Evolutionary conservation across 2,888 invertebrate genomes (phyloP).

Genomic region (Hemistola chrysoprasaria): DNA sequence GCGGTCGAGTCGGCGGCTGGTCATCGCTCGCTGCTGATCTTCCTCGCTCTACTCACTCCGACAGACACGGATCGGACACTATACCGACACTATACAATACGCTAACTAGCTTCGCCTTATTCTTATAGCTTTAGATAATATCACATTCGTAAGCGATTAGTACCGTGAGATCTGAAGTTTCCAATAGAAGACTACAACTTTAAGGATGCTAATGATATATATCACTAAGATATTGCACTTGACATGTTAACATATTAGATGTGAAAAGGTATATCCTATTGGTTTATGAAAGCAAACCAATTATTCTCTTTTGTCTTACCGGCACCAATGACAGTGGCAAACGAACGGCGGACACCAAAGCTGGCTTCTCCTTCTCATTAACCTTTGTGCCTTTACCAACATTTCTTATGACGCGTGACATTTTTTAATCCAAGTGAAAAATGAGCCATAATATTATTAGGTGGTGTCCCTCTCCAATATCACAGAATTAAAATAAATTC

Average conservation of each 20-base stretch:
- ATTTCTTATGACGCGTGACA: constrained; percentile 49
- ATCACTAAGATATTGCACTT: constrained; percentile 52
- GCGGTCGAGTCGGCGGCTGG: constrained; percentile 40
- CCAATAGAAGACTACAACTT: constrained; percentile 59
- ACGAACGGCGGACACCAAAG: constrained; percentile 71
- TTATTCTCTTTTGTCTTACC: constrained; percentile 54
- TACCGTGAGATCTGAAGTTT: constrained; percentile 80
- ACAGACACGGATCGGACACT: too few species aligned
- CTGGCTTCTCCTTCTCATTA: constrained; percentile 74
- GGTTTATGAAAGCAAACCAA: constrained; percentile 72
- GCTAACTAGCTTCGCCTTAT: constrained; percentile 12
- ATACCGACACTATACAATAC: constrained; percentile 1
- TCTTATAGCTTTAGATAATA: constrained; percentile 46
- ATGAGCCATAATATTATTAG: constrained; percentile 55
- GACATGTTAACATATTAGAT: constrained; percentile 78
- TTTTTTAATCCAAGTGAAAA: constrained; percentile 41
- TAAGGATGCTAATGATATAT: constrained; percentile 75
- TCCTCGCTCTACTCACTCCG: constrained; percentile 21
- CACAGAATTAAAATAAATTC: constrained; percentile 72
- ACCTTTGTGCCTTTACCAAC: constrained; percentile 67
- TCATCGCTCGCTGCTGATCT: constrained; percentile 21
- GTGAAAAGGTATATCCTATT: constrained; percentile 82
- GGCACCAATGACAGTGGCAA: constrained; percentile 60
- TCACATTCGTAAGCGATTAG: constrained; percentile 72
- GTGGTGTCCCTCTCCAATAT: constrained; percentile 69